Evolutionary conservation across 1,140 invertebrate genomes (phyloP), one percentile per base, ranked within the genome.

Genomic region (Chelonus insularis): DNA sequence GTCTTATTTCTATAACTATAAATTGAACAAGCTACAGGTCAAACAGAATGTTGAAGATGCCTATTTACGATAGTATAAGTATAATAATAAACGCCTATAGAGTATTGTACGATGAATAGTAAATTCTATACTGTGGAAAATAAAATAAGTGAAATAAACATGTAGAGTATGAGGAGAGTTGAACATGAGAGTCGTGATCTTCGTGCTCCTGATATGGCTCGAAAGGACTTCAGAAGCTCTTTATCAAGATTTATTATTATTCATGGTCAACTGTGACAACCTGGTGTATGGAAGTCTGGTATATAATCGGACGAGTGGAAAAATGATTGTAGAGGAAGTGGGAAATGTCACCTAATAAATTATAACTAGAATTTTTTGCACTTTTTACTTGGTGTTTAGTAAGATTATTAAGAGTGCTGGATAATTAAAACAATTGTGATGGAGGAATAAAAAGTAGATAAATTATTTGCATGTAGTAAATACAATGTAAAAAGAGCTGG

Each of bases 161-260:
- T 56, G 48, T 16, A 34, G 14, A 20, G 20, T 43, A 25, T 56
- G 39, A 55, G n/a, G 34, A 43, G 23, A 20, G 43, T 67, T 64
- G 67, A 69, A 74, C 70, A 72, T 61, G 70, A 72, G 66, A 69
- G 68, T 72, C 72, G 72, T 74, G 72, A 74, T 68, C 55, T 63
- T 64, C 60, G 67, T 70, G 65, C 67, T 68, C 66, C 64, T 69
- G 65, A 69, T 74, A 70, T 65, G 52, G 57, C 23, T 36, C n/a
- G 8, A 32, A 34, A 43, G 23, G 47, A 11, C 39, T 43, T 50
- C 39, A 34, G 50, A 55, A 58, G 62, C 43, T 37, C 63, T 60
- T 60, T 68, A 74, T 72, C 69, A 64, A 64, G 68, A 74, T 74
- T 68, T 71, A 72, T 71, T 72, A 74, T 74, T 73, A 73, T 72